phyloP scores from a whole-genome alignment of 2,888 invertebrate species.

The Creontiades dilutus region DNA sequence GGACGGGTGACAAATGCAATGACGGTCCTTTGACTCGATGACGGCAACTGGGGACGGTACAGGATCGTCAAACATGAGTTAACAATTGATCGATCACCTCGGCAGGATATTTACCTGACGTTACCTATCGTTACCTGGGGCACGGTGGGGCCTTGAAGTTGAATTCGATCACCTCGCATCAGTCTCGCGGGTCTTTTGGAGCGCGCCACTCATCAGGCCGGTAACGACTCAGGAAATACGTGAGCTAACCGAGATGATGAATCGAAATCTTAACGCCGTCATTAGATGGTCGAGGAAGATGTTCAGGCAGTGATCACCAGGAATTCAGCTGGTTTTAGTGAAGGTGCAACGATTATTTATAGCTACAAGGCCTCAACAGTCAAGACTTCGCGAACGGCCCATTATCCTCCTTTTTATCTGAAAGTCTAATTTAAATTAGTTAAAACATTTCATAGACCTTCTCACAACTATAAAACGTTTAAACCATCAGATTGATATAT shows the following conservation, averaged over 20 bases:
- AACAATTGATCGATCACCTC: background rate
- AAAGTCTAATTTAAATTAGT: no score
- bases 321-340: no score
- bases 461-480: no score
- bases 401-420: no score
- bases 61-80: background rate
- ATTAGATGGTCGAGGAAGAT: background rate
- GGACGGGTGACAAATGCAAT: conserved; percentile 2
- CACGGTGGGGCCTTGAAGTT: background rate
- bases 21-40: conserved; percentile 3
- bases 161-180: background rate
- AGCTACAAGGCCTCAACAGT: no score
- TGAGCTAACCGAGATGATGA: background rate
- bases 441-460: no score
- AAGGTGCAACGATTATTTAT: no score
- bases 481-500: no score
- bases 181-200: background rate
- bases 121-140: conserved; percentile 5
- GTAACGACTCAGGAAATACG: conserved; percentile 16
- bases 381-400: no score
- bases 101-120: background rate
- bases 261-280: background rate
- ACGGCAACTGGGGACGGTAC: background rate
- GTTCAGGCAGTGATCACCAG: background rate
- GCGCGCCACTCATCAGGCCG: no score